Base-by-base conservation (phyloP, 2,888 invertebrate species). In the Drosophila prostipennis region DNA sequence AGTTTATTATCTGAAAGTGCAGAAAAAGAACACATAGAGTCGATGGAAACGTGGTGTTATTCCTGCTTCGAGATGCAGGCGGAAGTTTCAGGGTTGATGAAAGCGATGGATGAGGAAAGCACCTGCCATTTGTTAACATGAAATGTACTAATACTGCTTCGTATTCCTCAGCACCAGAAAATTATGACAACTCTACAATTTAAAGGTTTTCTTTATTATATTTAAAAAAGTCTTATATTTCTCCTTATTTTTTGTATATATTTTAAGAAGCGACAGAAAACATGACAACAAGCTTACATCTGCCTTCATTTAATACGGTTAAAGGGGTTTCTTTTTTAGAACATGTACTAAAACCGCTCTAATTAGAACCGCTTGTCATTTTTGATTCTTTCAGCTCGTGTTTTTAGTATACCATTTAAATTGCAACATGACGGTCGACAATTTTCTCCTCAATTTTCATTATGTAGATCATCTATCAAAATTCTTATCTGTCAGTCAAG, bases 1-100 rank as follows among this genome's bases (percentile, higher is more conserved):
- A 76, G 84, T 72, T 87, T 86, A 85, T 85, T 89, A 85, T 85
- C 84, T 85, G 84, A 70, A 84, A 84, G 63, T 73, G 73, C 79
- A 83, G 61, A 72, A 64, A 72, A 55, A 80, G 61, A 81, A 64
- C 42, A 64, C 68, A 72, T 72, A 69, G 57, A 74, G 51, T 76
- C 29, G 67, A 23, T 36, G 49, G 45, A 26, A 8, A 40, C 32
- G 54, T 29, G 55, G 48, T 6, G 11, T 29, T 14, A 14, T 2
- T 29, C 14, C 29, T 46, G 14, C 29, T 14, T 13, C n/a, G 6
- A 29, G 6, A 1, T 16, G 29, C 29, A 32, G 14, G 29, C n/a
- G 2, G 29, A 29, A 29, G 14, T 14, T 46, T 46, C 14, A 6
- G 29, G 29, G 55, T 14, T 36, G 49, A 59, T 54, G 37, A 39